phyloP scores from a whole-genome alignment of 2,797 vertebrate genomes.

The Perodicticus potto region DNA sequence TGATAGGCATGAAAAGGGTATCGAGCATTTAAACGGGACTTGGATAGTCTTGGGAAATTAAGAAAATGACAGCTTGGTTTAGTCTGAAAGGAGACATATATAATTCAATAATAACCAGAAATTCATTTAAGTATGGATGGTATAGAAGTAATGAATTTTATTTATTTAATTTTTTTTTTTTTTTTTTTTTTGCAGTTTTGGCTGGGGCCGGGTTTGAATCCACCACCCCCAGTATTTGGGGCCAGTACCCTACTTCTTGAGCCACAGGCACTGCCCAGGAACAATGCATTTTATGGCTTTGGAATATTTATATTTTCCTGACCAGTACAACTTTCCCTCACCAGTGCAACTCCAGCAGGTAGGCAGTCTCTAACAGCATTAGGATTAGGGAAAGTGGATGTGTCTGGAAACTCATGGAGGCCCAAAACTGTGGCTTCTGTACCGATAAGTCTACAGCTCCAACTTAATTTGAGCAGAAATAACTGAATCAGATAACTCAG shows the following conservation, averaged over 20 bases:
- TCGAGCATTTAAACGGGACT: not conserved
- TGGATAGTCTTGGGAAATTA: not conserved
- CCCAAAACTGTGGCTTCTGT: not conserved
- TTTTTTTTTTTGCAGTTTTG: too few relatives aligned
- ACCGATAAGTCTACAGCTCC: not conserved
- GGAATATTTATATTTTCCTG: not conserved
- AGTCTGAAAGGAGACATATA: not conserved
- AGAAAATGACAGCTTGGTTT: not conserved
- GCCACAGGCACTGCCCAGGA: not conserved
- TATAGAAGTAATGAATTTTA: not conserved
- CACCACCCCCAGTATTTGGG: too few relatives aligned
- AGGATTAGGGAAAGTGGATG: not conserved
- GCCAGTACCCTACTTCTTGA: too few relatives aligned
- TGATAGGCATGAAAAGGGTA: not conserved
- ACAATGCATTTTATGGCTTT: not conserved
- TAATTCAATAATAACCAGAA: not conserved
- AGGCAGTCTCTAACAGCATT: not conserved
- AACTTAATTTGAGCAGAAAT: conserved; percentile 17
- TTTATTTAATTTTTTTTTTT: not conserved
- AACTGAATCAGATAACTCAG: not conserved
- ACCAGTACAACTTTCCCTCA: not conserved
- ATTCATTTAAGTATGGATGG: not conserved
- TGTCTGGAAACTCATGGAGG: not conserved
- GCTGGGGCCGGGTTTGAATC: too few relatives aligned
- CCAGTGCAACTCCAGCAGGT: not conserved